A percentile compares a stretch with the other conserved stretches of the same genome.
Evolutionary conservation across 30 jellyfish, hydroid and myxozoan species (phyloP).

Genomic region (Aurelia coerulea): DNA sequence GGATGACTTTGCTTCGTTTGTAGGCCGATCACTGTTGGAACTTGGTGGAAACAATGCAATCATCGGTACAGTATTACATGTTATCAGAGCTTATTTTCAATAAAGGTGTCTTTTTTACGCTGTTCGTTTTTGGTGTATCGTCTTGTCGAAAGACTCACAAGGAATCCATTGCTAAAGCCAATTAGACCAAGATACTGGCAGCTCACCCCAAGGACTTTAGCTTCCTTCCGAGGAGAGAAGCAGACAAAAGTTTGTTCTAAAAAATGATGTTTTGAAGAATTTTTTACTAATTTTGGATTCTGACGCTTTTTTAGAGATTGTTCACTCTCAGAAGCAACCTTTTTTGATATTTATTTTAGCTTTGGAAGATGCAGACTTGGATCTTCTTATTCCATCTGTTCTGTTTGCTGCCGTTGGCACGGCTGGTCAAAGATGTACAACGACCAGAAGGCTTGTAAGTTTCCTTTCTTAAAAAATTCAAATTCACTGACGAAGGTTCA

Average conservation of each 20-base stretch:
- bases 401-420: slow-evolving; percentile 96
- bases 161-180: no score
- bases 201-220: no score
- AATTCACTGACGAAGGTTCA: not conserved
- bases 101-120: not conserved
- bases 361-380: slow-evolving; percentile 91
- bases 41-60: slow-evolving; percentile 96
- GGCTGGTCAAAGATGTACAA: slow-evolving; percentile 97
- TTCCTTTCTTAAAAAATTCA: not conserved
- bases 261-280: no score
- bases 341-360: slow-evolving; percentile 25
- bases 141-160: no score
- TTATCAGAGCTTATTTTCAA: not conserved
- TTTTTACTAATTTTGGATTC: no score
- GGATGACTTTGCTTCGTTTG: not conserved
- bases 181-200: no score
- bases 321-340: not conserved
- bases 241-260: no score
- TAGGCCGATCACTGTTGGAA: slow-evolving; percentile 82
- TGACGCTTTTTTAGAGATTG: not conserved
- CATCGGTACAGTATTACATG: slow-evolving; percentile 50
- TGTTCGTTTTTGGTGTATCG: not conserved
- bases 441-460: slow-evolving; percentile 86
- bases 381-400: slow-evolving; percentile 86
- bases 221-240: no score